Base-by-base conservation (phyloP, 2,888 invertebrate genomes). In the Drepana falcataria region DNA sequence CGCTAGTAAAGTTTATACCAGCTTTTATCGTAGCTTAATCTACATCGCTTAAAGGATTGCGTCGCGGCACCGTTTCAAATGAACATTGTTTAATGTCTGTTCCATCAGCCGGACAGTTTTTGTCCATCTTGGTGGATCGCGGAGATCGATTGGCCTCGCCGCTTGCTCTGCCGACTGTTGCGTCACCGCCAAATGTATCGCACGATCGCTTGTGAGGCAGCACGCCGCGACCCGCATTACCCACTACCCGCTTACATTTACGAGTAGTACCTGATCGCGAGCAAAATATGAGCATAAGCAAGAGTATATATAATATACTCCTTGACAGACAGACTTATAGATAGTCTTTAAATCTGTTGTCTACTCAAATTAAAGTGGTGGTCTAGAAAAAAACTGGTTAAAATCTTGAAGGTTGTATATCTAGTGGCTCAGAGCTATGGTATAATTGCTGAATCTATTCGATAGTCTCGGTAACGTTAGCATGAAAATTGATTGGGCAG, bases 131-230 rank as follows among this genome's bases (percentile, higher is more conserved):
- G 48, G 61, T 62, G 61, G 55, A 59, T 61, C 61, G 58, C 64
- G 58, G 60, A 60, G 66, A 70, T 72, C 71, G 70, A 77, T 77
- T 71, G 64, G 68, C 65, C 66, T 73, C 70, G 68, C 57, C 62
- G 64, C 71, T 73, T 69, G 73, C 70, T 75, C 55, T 63, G 68
- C 58, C 61, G 66, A 48, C 59, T 55, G 58, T 75, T 71, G 59
- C 75, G 73, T 75, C 71, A 73, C 66, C 59, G 59, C 57, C 66
- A 65, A 69, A 60, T 66, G 59, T 53, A 64, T 59, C 61, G 57
- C 52, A 56, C 55, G 60, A 54, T 60, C 63, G 60, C 67, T 61
- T 21, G 21, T 21, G 21, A 21, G 21, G 65, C 58, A 59, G 51
- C 62, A 62, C 58, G 60, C 66, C 61, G 61, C 58, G 56, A 53